A percentile compares a stretch with the other conserved stretches of the same genome.
phyloP scores from a whole-genome alignment of 1,140 invertebrate genomes.

The Aethina tumida region DNA sequence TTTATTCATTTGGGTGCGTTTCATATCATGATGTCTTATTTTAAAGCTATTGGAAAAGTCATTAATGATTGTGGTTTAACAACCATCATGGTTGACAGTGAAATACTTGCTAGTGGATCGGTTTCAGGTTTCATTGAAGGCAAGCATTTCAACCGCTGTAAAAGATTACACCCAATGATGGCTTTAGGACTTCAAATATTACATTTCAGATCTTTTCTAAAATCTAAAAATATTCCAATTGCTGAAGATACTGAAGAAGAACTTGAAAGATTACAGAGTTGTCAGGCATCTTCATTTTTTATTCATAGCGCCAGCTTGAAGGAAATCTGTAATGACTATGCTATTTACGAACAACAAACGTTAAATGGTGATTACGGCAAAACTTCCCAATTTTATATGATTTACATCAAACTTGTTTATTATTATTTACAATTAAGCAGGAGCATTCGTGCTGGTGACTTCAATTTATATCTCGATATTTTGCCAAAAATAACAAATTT shows the following conservation, averaged over 20 bases:
- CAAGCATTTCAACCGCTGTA: slow-evolving; percentile 40
- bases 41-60: slow-evolving; percentile 39
- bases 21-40: slow-evolving; percentile 40
- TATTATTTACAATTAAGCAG: slow-evolving; percentile 20
- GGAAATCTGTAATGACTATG: slow-evolving; percentile 15
- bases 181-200: slow-evolving; percentile 35
- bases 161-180: slow-evolving; percentile 37
- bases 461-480: slow-evolving; percentile 15
- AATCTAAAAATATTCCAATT: slow-evolving; percentile 16
- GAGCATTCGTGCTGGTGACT: slow-evolving; percentile 26
- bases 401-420: slow-evolving; percentile 26
- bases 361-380: slow-evolving; percentile 26
- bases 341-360: slow-evolving; percentile 18
- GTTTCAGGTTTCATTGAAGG: slow-evolving; percentile 27
- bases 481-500: slow-evolving; percentile 17
- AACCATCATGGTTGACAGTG: slow-evolving; percentile 34
- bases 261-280: slow-evolving; percentile 12
- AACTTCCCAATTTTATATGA: slow-evolving; percentile 31
- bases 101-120: slow-evolving; percentile 35
- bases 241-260: slow-evolving; percentile 14
- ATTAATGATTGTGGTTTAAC: slow-evolving; percentile 37
- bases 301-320: slow-evolving; percentile 21
- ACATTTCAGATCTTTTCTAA: slow-evolving; percentile 32
- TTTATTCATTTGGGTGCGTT: slow-evolving; percentile 41
- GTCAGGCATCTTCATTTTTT: slow-evolving; percentile 12